Evolutionary conservation across 2,888 invertebrate genomes (phyloP).

Genomic region (Calameuta filiformis): DNA sequence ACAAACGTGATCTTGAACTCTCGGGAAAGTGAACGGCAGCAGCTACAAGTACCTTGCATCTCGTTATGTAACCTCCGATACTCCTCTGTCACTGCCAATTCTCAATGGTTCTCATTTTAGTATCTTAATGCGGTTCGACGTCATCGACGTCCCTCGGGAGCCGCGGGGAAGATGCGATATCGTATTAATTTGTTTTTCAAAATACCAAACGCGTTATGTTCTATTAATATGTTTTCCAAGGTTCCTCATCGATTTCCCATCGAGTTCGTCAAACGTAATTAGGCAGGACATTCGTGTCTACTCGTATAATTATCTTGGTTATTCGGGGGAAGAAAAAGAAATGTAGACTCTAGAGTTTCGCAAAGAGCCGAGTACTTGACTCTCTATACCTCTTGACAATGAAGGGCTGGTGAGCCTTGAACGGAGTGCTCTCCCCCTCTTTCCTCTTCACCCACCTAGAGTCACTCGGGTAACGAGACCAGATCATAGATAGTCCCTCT

Average conservation of each 20-base stretch:
- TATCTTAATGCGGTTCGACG: not conserved
- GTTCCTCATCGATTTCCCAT: not conserved
- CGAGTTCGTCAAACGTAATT: not conserved
- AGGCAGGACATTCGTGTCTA: not conserved
- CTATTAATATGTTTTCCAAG: not conserved
- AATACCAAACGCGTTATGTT: not conserved
- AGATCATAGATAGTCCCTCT: not conserved
- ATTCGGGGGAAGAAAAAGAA: not conserved
- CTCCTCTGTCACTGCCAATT: not conserved
- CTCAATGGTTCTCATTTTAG: not conserved
- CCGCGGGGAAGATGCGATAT: not conserved
- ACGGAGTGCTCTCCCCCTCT: not conserved
- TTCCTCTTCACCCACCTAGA: not conserved
- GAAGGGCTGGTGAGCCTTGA: not conserved
- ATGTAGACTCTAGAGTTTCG: not conserved
- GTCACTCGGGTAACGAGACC: not conserved
- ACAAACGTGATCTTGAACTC: conserved; percentile 20
- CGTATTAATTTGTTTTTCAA: not conserved
- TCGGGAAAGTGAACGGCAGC: conserved; percentile 11
- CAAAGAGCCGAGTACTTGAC: not conserved
- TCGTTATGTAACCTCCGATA: conserved; percentile 7
- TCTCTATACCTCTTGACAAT: not conserved
- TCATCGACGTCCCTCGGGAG: not conserved
- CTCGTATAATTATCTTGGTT: not conserved
- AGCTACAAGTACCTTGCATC: conserved; percentile 13